Conservation (phyloP, 1,140 invertebrate species). For the Hyposmocoma kahamanoa region DNA sequence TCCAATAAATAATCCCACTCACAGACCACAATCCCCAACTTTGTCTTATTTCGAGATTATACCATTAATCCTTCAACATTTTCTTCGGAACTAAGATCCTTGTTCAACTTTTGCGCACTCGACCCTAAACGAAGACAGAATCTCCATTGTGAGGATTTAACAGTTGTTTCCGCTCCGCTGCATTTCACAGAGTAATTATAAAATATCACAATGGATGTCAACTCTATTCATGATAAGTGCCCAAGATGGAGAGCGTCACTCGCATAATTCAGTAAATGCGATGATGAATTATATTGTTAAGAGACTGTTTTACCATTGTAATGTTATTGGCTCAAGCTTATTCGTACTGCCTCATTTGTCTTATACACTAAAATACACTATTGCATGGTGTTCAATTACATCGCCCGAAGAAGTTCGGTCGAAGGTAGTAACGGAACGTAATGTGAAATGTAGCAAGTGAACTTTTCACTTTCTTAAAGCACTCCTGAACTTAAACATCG, state of each 20-base stretch:
- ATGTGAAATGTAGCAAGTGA: background rate
- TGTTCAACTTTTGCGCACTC: conserved; percentile 58
- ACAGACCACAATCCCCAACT: conserved; percentile 30
- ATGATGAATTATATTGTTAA: conserved; percentile 45
- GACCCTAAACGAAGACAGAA: conserved; percentile 54
- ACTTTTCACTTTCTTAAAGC: conserved; percentile 3
- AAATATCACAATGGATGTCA: conserved; percentile 71
- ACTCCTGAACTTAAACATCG: conserved; percentile 24
- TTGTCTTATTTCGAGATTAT: conserved; percentile 36
- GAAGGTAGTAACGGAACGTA: too few species aligned
- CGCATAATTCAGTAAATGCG: conserved; percentile 61
- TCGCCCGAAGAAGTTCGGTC: too few species aligned
- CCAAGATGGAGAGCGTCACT: conserved; percentile 64
- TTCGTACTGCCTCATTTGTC: too few species aligned
- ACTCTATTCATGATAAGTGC: conserved; percentile 67
- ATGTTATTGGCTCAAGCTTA: too few species aligned
- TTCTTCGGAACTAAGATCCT: conserved; percentile 40
- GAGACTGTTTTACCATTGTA: background rate
- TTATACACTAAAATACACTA: too few species aligned
- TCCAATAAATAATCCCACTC: conserved; percentile 31
- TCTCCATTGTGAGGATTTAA: conserved; percentile 65
- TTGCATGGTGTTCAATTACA: too few species aligned
- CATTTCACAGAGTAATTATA: conserved; percentile 67
- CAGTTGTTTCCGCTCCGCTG: conserved; percentile 62
- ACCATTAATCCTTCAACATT: conserved; percentile 46